phyloP scores from a whole-genome alignment of 1,140 invertebrate genomes.

The Macrostomum lignano region DNA sequence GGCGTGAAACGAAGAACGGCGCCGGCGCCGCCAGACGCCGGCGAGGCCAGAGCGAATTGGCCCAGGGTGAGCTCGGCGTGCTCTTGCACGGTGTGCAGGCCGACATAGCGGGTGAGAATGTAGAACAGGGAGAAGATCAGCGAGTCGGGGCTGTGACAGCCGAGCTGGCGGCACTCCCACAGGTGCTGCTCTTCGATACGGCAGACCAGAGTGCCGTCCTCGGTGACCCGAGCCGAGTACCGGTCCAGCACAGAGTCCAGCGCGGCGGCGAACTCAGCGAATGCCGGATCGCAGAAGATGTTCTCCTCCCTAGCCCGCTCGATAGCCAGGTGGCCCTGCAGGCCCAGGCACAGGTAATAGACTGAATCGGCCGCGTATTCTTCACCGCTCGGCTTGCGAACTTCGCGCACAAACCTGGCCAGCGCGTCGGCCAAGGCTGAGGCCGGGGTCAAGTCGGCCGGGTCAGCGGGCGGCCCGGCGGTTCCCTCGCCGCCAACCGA shows the following conservation, averaged over 20 bases:
- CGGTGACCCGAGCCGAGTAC: constrained; percentile 4
- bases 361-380: constrained; percentile 8
- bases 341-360: constrained; percentile 8
- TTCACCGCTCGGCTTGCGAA: constrained; percentile 7
- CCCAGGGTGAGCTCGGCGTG: background rate
- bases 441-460: background rate
- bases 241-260: constrained; percentile 31
- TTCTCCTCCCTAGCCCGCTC: constrained; percentile 12
- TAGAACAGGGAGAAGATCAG: constrained; percentile 7
- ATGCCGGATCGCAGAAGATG: constrained; percentile 11
- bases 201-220: constrained; percentile 7
- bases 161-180: constrained; percentile 7
- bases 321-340: constrained; percentile 14
- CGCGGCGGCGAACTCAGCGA: constrained; percentile 32
- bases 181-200: constrained; percentile 8
- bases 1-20: no score
- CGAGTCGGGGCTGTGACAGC: constrained; percentile 4
- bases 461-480: background rate
- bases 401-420: constrained; percentile 6
- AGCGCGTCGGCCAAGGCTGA: background rate
- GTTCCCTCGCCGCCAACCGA: background rate
- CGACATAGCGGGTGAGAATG: constrained; percentile 7
- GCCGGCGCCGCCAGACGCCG: no score
- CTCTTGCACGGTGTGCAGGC: constrained; percentile 2
- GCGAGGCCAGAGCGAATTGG: background rate